These are phyloP conservation scores for Coreius guichenoti DNA, from an alignment of 2,797 vertebrate species.

Conservation along the genomic window DNA sequence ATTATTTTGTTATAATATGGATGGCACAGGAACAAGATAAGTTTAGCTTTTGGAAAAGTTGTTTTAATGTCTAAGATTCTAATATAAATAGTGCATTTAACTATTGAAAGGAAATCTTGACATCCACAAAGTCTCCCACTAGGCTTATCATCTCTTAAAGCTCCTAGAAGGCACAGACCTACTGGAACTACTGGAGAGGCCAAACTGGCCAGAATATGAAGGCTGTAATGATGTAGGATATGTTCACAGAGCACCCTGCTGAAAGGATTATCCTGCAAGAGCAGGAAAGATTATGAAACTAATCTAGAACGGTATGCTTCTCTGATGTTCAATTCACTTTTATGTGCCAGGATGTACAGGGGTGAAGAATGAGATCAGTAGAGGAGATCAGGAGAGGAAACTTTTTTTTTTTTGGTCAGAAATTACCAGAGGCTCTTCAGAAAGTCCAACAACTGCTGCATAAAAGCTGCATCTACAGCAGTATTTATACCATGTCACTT, in stretches of 20 bases:
- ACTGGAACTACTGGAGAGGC: slow-evolving; percentile 69
- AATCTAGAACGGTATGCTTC: slow-evolving; percentile 81
- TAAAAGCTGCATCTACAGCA: slow-evolving; percentile 19
- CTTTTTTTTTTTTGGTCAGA: background rate
- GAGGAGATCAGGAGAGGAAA: slow-evolving; percentile 60
- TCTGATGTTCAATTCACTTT: slow-evolving; percentile 67
- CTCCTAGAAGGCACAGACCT: slow-evolving; percentile 21
- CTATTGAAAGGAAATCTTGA: background rate
- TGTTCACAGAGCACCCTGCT: slow-evolving; percentile 67
- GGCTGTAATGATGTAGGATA: slow-evolving; percentile 74
- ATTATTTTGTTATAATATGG: slow-evolving; percentile 9
- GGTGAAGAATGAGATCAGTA: slow-evolving; percentile 74
- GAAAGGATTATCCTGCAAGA: slow-evolving; percentile 77
- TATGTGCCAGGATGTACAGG: slow-evolving; percentile 53
- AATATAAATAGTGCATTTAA: background rate
- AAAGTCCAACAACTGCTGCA: background rate
- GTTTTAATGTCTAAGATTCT: background rate
- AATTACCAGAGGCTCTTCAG: slow-evolving; percentile 13
- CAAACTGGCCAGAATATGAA: slow-evolving; percentile 73
- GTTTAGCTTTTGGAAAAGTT: slow-evolving; percentile 6
- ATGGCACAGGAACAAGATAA: slow-evolving; percentile 3
- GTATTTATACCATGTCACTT: background rate
- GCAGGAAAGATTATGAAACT: slow-evolving; percentile 81
- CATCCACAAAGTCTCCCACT: slow-evolving; percentile 27
- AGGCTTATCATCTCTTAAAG: slow-evolving; percentile 11